A percentile compares a stretch with the other conserved stretches of the same genome.
Evolutionary conservation across 2,888 invertebrate species (phyloP).

Genomic region (Adelphocoris suturalis): DNA sequence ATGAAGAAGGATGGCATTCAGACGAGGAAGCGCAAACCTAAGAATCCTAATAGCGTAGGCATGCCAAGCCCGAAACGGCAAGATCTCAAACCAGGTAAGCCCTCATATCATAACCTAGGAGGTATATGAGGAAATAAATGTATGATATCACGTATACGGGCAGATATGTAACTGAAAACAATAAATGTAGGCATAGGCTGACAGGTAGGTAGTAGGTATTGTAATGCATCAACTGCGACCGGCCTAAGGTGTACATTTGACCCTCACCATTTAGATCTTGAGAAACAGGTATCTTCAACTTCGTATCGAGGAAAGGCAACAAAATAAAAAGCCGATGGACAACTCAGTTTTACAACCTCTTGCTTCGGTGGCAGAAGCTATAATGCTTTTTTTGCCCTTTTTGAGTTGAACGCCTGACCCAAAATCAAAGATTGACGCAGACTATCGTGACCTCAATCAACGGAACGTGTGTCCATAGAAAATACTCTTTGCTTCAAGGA

Average conservation of each 20-base stretch:
- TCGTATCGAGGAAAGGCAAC: background rate
- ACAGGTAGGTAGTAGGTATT: no score
- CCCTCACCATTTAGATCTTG: no score
- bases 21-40: constrained; percentile 92
- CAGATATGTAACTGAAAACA: no score
- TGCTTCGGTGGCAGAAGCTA: background rate
- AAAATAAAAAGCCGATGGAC: background rate
- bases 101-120: background rate
- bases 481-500: background rate
- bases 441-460: background rate
- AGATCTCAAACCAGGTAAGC: constrained; percentile 47
- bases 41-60: constrained; percentile 74
- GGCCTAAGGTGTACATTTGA: no score
- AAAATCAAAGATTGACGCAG: background rate
- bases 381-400: background rate
- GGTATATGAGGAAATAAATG: no score
- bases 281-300: background rate
- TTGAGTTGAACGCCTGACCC: background rate
- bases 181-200: no score
- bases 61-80: constrained; percentile 72
- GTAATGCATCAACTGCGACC: no score
- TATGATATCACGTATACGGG: no score
- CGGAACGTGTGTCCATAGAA: background rate
- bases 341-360: background rate
- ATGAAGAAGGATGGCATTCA: constrained; percentile 99